A percentile compares a stretch with the other conserved stretches of the same genome.
These are phyloP conservation scores for Megaleporinus macrocephalus DNA, from an alignment of 2,113 vertebrate genomes.

Conservation along the genomic window DNA sequence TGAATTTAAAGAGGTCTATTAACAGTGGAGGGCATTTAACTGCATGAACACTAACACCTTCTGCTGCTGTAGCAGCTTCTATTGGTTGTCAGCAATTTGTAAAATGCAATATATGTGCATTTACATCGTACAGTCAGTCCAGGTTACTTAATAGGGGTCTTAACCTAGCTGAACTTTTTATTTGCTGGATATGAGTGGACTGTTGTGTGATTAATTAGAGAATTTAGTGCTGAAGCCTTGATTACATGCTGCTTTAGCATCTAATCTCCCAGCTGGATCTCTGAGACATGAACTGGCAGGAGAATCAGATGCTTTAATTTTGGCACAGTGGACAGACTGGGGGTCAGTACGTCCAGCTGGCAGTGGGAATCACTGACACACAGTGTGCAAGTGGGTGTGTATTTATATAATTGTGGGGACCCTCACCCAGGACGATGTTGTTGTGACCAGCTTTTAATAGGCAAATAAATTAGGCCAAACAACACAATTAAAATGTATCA, in stretches of 20 bases:
- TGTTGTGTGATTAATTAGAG: background rate
- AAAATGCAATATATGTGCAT: background rate
- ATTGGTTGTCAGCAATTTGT: background rate
- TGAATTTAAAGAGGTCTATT: no score
- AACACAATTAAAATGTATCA: no score
- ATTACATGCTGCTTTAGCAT: background rate
- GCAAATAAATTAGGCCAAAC: no score
- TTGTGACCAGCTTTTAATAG: no score
- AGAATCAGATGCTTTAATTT: constrained; percentile 23
- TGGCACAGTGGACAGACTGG: background rate
- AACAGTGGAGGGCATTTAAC: no score
- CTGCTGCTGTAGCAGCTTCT: background rate
- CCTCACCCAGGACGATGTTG: background rate
- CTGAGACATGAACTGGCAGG: background rate
- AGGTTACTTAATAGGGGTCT: background rate
- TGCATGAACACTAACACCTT: no score
- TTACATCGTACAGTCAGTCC: background rate
- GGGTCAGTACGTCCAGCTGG: background rate
- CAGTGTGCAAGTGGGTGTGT: background rate
- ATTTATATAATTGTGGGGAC: background rate
- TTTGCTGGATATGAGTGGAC: background rate
- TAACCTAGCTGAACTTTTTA: background rate
- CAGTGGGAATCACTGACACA: background rate
- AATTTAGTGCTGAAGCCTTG: background rate
- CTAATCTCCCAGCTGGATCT: constrained; percentile 7